Percentiles rank a stretch among this genome's conserved stretches.
These are phyloP conservation scores for Gila robusta DNA, from an alignment of 2,797 vertebrate species.

Conservation along the genomic window DNA sequence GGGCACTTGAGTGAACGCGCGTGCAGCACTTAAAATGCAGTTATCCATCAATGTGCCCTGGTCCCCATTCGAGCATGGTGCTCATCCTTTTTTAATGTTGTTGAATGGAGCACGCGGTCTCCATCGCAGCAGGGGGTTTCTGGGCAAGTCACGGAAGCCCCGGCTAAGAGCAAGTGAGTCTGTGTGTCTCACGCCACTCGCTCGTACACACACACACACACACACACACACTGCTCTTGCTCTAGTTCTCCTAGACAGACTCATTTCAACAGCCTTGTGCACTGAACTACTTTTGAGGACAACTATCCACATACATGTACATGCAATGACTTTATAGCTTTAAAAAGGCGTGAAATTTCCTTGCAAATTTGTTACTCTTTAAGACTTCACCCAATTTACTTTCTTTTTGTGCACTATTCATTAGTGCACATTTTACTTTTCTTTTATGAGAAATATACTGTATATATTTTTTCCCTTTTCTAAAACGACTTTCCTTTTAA, in stretches of 20 bases:
- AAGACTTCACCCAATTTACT: not conserved
- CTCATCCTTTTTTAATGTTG: constrained; percentile 82
- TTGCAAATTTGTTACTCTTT: not conserved
- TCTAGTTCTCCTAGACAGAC: constrained; percentile 47
- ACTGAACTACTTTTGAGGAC: constrained; percentile 32
- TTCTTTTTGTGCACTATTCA: not conserved
- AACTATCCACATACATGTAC: not conserved
- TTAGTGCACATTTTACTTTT: not conserved
- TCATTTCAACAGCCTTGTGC: not conserved
- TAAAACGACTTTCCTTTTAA: not conserved
- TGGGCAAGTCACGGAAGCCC: constrained; percentile 80
- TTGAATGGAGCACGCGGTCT: constrained; percentile 76
- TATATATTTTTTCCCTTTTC: not conserved
- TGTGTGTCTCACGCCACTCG: constrained; percentile 63
- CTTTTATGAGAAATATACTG: not conserved
- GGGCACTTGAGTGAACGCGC: constrained; percentile 73
- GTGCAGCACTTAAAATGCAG: constrained; percentile 81
- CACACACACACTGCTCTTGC: constrained; percentile 9
- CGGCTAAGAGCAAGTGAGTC: constrained; percentile 22
- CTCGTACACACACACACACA: constrained; percentile 24
- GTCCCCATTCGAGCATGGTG: constrained; percentile 57
- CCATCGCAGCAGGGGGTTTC: constrained; percentile 80
- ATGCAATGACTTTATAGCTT: not conserved
- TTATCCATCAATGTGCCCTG: constrained; percentile 76
- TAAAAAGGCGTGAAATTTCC: not conserved